Evolutionary conservation across 2,113 vertebrate species (phyloP), one percentile per base, ranked within the genome.

Genomic region (Neomonachus schauinslandi): DNA sequence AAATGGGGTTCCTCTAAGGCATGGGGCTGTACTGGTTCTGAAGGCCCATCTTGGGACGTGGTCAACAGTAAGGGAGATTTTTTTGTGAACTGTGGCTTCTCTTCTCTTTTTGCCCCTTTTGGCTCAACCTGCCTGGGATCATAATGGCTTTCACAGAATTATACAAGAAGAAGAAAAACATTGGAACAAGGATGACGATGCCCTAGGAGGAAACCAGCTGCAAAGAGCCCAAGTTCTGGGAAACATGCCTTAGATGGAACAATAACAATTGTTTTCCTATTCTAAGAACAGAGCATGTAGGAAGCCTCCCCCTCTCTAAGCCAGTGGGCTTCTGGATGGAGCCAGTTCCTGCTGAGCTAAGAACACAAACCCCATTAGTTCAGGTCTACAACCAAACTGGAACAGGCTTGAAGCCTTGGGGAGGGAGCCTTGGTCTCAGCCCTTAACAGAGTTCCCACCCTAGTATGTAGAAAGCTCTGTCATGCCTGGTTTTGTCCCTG

Each of bases 171-270:
- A 80, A 89, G 46, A 42, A 87, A 83, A 88, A 86, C n/a, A 39
- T n/a, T 46, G 79, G 85, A 85, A 72, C 26, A 33, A 69, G 81
- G 77, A 71, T 26, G 69, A 28, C 49, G 67, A n/a, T 46, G 8
- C 39, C 46, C 31, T 1, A 76, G 53, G 33, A 42, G 46, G 57
- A 51, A 79, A 57, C 94, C 55, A 69, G 85, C 88, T 74, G 77
- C 28, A 26, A 53, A 61, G 19, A 69, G 92, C 57, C 77, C 16
- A 11, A 6, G 7, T 53, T 89, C 95, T 65, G 67, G 82, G 92
- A 84, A 95, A 83, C 74, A 26, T 61, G 61, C 96, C 86, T 94
- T 61, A 76, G 96, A 86, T 74, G 42, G 65, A 91, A 51, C 81
- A 82, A 55, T 79, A 72, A 49, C 51, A 55, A 81, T 76, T 90